Conservation (phyloP, 2,113 vertebrate species). For the Hippoglossus stenolepis region DNA sequence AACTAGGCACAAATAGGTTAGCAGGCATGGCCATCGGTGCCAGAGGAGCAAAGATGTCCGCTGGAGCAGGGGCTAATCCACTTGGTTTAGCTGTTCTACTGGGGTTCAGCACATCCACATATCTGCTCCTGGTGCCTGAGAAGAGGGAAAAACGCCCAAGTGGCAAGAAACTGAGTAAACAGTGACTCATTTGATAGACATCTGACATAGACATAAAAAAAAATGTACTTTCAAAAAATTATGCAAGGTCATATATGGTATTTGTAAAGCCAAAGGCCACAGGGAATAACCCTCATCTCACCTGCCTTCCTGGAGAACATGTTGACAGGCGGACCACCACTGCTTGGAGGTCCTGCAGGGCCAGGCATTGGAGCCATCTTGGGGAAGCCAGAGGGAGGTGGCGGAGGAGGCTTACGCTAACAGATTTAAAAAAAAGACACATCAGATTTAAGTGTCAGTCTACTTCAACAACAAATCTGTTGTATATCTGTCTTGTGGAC, state of each 20-base stretch:
- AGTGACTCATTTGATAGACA: too few species aligned
- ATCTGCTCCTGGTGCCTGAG: conserved; percentile 86
- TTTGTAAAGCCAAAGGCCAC: not conserved
- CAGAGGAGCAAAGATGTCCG: conserved; percentile 93
- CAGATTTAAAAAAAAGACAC: conserved; percentile 20
- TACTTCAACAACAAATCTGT: not conserved
- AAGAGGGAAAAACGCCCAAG: conserved; percentile 17
- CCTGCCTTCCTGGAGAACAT: conserved; percentile 96
- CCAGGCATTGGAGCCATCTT: conserved; percentile 77
- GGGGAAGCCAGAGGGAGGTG: conserved; percentile 90
- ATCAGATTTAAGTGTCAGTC: not conserved
- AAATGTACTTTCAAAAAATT: too few species aligned
- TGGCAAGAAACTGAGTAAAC: not conserved
- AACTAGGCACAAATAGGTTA: conserved; percentile 88
- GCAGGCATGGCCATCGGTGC: conserved; percentile 92
- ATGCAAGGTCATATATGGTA: not conserved
- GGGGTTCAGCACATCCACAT: conserved; percentile 94
- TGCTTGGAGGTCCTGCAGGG: conserved; percentile 66
- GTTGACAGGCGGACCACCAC: conserved; percentile 84
- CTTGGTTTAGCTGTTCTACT: conserved; percentile 78
- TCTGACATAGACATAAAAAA: too few species aligned
- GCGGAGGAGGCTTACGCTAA: conserved; percentile 90
- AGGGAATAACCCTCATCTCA: conserved; percentile 58
- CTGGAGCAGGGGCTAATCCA: conserved; percentile 84
- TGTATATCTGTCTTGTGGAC: not conserved